Conservation (phyloP, 2,888 invertebrate genomes). For the Phaedon cochleariae region DNA sequence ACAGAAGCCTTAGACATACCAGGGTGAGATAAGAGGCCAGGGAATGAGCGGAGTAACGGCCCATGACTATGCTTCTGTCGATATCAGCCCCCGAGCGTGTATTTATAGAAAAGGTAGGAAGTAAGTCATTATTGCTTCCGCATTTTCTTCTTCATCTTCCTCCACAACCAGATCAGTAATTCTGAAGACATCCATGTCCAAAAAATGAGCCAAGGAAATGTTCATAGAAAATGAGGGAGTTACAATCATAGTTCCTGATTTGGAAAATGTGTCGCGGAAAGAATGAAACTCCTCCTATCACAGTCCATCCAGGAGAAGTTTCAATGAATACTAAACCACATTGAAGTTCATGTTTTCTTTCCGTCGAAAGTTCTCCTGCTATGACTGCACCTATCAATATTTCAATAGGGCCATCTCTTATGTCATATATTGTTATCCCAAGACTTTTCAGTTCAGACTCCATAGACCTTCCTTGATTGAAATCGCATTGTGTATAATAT, state of each 20-base stretch:
- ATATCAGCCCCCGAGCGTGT: no score
- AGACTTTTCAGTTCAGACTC: conserved; percentile 20
- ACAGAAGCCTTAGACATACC: no score
- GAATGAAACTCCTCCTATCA: conserved; percentile 3
- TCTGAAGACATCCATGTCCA: conserved; percentile 47
- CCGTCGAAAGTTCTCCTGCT: conserved; percentile 44
- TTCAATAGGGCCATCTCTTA: conserved; percentile 23
- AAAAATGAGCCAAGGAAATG: conserved; percentile 28
- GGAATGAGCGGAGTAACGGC: no score
- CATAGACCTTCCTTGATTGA: conserved; percentile 29
- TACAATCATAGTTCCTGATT: conserved; percentile 1
- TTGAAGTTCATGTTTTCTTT: conserved; percentile 33
- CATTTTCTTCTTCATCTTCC: neutral
- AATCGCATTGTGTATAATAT: conserved; percentile 29
- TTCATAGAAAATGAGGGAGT: neutral
- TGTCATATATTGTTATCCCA: neutral
- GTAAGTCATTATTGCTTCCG: neutral
- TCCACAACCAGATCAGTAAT: conserved; percentile 40
- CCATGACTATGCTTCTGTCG: no score
- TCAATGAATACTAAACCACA: conserved; percentile 43
- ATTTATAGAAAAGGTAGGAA: no score
- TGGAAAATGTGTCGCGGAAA: neutral
- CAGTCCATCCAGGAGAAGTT: conserved; percentile 27
- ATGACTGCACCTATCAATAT: no score
- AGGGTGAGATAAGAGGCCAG: no score